Conservation (phyloP, 2,797 vertebrate species). For the Botia kubotai region DNA sequence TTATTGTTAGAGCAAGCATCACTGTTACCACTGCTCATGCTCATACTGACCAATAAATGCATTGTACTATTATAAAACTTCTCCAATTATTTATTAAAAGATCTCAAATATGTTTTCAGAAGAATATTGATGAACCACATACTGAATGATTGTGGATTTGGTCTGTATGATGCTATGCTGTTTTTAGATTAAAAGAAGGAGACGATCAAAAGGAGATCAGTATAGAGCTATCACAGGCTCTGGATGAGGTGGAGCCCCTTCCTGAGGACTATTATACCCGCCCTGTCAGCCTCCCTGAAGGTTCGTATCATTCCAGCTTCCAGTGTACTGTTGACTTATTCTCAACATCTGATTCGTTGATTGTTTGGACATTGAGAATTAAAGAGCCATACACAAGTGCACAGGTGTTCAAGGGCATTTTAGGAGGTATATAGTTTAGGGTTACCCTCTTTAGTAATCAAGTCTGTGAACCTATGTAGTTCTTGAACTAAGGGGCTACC, state of each 20-base stretch:
- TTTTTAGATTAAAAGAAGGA: conserved; percentile 90
- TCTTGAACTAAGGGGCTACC: background rate
- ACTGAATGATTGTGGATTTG: background rate
- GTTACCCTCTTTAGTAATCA: background rate
- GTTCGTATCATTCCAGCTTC: conserved; percentile 68
- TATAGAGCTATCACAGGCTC: conserved; percentile 91
- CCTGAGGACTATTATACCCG: conserved; percentile 96
- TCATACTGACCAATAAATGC: no score
- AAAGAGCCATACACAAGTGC: background rate
- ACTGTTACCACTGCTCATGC: no score
- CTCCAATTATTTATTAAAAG: no score
- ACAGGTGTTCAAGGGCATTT: background rate
- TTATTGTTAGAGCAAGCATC: no score
- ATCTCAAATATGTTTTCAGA: no score
- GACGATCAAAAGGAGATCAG: conserved; percentile 97
- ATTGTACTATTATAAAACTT: no score
- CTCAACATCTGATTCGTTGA: background rate
- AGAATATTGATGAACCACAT: background rate
- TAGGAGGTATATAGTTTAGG: background rate
- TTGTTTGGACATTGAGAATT: background rate
- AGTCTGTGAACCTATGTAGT: background rate
- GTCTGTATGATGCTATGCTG: background rate
- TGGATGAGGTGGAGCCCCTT: conserved; percentile 95
- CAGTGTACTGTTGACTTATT: background rate
- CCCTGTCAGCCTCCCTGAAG: conserved; percentile 93